Percentiles rank a stretch among this genome's conserved stretches.
phyloP scores from a whole-genome alignment of 2,888 invertebrate species.

The Malthinus flaveolus region DNA sequence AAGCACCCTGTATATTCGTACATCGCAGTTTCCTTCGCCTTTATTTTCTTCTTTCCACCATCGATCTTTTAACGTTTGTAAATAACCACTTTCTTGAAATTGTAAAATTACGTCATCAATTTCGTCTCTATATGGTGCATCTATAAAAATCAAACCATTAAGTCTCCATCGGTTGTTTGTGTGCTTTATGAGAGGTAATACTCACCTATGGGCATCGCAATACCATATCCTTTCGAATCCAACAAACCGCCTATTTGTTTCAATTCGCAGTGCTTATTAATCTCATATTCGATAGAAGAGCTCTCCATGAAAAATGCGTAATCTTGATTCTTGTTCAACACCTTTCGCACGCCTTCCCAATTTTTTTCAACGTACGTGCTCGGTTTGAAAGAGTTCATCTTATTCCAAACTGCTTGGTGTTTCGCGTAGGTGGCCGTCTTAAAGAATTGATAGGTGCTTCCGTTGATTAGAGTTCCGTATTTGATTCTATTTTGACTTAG shows the following conservation, averaged over 20 bases:
- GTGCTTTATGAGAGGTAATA: neutral
- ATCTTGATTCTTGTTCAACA: slow-evolving; percentile 74
- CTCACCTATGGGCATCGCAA: slow-evolving; percentile 87
- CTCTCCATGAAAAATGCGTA: slow-evolving; percentile 98
- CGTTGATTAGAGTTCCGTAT: slow-evolving; percentile 86
- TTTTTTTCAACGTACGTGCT: slow-evolving; percentile 83
- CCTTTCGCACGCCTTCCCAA: slow-evolving; percentile 84
- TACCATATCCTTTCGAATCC: slow-evolving; percentile 91
- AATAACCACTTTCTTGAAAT: slow-evolving; percentile 84
- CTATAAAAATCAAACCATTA: too few relatives aligned
- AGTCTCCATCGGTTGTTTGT: too few relatives aligned
- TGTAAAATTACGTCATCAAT: slow-evolving; percentile 89
- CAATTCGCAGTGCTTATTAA: slow-evolving; percentile 79
- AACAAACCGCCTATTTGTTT: slow-evolving; percentile 79
- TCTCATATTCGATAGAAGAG: slow-evolving; percentile 88
- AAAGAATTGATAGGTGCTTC: slow-evolving; percentile 93
- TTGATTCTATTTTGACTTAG: slow-evolving; percentile 93
- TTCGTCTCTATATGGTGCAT: slow-evolving; percentile 74
- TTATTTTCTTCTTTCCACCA: slow-evolving; percentile 84
- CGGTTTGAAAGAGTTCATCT: slow-evolving; percentile 79
- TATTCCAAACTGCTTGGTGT: slow-evolving; percentile 37
- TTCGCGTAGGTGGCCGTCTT: slow-evolving; percentile 45
- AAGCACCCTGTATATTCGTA: too few relatives aligned
- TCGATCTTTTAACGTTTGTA: slow-evolving; percentile 79
- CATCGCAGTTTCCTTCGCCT: slow-evolving; percentile 40